A percentile compares a stretch with the other conserved stretches of the same genome.
phyloP scores from a whole-genome alignment of 2,888 invertebrate species.

The Polymixis flavicincta region DNA sequence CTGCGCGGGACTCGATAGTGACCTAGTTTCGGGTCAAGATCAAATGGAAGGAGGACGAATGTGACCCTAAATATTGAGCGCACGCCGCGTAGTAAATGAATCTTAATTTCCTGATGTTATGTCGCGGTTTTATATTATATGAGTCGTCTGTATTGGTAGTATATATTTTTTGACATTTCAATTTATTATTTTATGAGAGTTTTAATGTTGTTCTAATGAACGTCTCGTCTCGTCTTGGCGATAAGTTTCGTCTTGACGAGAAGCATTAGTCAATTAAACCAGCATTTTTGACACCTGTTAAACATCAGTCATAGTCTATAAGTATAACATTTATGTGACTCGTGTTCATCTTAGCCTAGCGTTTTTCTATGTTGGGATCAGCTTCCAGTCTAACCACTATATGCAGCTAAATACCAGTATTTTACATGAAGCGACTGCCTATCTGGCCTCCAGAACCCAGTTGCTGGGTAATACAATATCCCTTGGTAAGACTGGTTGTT shows the following conservation, averaged over 20 bases:
- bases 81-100: constrained; percentile 62
- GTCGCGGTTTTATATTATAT: neutral
- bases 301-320: neutral
- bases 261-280: neutral
- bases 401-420: too few relatives aligned
- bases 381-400: too few relatives aligned
- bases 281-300: neutral
- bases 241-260: neutral
- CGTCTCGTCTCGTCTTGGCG: too few relatives aligned
- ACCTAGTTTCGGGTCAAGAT: constrained; percentile 84
- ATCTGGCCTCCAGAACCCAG: too few relatives aligned
- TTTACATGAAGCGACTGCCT: too few relatives aligned
- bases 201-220: neutral
- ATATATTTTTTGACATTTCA: neutral
- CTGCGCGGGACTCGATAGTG: constrained; percentile 80
- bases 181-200: neutral
- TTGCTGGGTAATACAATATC: too few relatives aligned
- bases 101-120: constrained; percentile 20
- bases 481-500: too few relatives aligned
- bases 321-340: too few relatives aligned
- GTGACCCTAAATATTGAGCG: constrained; percentile 59
- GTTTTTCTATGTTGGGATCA: too few relatives aligned
- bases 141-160: neutral
- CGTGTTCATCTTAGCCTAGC: too few relatives aligned
- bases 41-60: constrained; percentile 66